Percentiles rank a stretch among this genome's conserved stretches.
Conservation (phyloP, 2,113 vertebrate species). For the Struthio camelus region DNA sequence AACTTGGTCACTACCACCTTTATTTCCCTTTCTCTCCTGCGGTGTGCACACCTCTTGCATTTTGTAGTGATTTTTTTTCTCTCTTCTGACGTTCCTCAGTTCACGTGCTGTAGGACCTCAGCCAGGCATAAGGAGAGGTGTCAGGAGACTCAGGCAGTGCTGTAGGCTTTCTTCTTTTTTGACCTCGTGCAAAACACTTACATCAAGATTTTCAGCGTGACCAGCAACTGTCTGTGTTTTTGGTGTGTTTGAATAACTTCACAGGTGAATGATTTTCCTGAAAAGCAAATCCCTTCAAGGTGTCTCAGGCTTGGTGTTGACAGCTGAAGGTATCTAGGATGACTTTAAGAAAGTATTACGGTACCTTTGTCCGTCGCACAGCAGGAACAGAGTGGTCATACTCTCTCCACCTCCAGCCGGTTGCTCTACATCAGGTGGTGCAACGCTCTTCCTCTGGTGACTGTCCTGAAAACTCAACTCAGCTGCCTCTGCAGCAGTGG, state of each 20-base stretch:
- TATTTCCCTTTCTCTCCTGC: neutral
- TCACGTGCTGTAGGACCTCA: accelerated
- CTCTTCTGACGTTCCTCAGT: neutral
- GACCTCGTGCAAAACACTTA: neutral
- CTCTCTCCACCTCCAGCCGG: neutral
- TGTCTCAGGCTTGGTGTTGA: neutral
- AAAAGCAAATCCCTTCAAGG: accelerated
- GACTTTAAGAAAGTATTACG: neutral
- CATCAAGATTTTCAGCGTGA: neutral
- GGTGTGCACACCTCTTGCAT: accelerated
- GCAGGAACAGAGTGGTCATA: accelerated
- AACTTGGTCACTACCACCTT: neutral
- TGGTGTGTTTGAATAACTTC: neutral
- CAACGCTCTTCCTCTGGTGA: neutral
- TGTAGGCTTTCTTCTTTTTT: neutral
- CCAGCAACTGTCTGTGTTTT: neutral
- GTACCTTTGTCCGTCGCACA: neutral
- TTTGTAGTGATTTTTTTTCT: neutral
- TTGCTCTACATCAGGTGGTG: neutral
- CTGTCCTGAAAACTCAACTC: neutral
- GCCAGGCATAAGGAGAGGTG: neutral
- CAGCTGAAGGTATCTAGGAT: accelerated
- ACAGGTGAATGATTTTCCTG: neutral
- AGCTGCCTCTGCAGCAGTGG: neutral
- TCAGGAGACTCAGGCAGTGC: neutral